phyloP scores from a whole-genome alignment of 2,113 vertebrate genomes.

The Rafetus swinhoei region DNA sequence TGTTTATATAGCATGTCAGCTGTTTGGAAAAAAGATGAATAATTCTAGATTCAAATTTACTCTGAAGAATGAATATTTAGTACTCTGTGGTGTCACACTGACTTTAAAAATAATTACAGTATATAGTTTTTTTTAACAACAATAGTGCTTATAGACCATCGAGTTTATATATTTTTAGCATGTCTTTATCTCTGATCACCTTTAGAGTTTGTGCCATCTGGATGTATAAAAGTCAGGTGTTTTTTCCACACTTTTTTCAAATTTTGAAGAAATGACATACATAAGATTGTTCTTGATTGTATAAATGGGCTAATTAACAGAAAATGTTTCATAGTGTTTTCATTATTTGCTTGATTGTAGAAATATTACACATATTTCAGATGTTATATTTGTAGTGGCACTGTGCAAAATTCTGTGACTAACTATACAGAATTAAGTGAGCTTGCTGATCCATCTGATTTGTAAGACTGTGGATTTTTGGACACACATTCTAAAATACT shows the following conservation, averaged over 20 bases:
- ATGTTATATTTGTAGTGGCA: slow-evolving; percentile 8
- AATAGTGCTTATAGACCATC: slow-evolving; percentile 56
- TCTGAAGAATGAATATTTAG: slow-evolving; percentile 79
- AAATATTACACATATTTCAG: neutral
- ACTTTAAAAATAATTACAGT: slow-evolving; percentile 77
- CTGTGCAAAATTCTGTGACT: neutral
- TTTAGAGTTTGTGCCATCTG: slow-evolving; percentile 63
- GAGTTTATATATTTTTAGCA: slow-evolving; percentile 58
- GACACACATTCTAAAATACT: neutral
- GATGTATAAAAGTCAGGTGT: slow-evolving; percentile 59
- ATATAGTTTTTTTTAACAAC: slow-evolving; percentile 69
- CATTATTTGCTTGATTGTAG: slow-evolving; percentile 4
- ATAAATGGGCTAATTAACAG: slow-evolving; percentile 54
- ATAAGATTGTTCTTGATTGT: neutral
- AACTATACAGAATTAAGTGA: neutral
- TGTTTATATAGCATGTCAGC: slow-evolving; percentile 79
- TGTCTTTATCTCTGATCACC: slow-evolving; percentile 66
- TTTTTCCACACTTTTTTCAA: slow-evolving; percentile 56
- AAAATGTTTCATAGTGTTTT: slow-evolving; percentile 37
- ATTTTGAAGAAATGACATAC: slow-evolving; percentile 15
- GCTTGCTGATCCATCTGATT: neutral
- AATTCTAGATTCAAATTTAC: slow-evolving; percentile 78
- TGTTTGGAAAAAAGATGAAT: slow-evolving; percentile 81
- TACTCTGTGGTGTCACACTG: slow-evolving; percentile 61
- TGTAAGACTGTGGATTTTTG: too few species aligned